Evolutionary conservation across 2,113 vertebrate species (phyloP), one percentile per base, ranked within the genome.

Genomic region (Engystomops pustulosus): DNA sequence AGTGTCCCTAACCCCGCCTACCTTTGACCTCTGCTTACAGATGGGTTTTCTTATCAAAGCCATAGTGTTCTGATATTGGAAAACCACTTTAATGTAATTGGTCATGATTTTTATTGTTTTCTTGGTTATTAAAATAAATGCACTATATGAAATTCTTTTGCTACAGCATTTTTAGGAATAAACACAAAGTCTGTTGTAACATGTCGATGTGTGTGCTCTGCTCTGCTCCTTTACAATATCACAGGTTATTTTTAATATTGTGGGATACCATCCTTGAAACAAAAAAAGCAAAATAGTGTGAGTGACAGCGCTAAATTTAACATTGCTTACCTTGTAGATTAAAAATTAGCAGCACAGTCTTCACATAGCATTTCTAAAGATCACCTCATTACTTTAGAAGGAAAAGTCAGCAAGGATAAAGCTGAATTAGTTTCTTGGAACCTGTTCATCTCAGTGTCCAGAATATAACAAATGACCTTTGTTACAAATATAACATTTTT

Each of bases 291-390:
- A 1, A 14, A 9, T 18, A 32, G 3, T 69, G 20, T 69, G 20
- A 32, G 25, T 9, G 12, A 4, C 27, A 30, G 47, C 11, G 14
- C 23, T 47, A 68, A 68, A 68, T 27, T 80, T 80, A 49, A 6
- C 38, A 30, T 10, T 14, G 38, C n/a, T 44, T 80, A 20, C 23
- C 62, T 32, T 49, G 27, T 80, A 23, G 79, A 68, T 68, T 49
- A 69, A 69, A 80, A 27, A 80, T 68, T 68, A 49, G 9, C 78
- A 47, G 0, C 14, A 32, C 30, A 41, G 23, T 51, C 11, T 8
- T 80, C 49, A 47, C 41, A 45, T 6, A 68, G 20, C 8, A 51
- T 47, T 80, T 30, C 10, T 49, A 69, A 80, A 51, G 27, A 30
- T 36, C 32, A 55, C 10, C 23, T 41, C 9, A 36, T 20, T 32